Base-by-base conservation (phyloP, 1,140 invertebrate genomes). In the Drosophila teissieri region DNA sequence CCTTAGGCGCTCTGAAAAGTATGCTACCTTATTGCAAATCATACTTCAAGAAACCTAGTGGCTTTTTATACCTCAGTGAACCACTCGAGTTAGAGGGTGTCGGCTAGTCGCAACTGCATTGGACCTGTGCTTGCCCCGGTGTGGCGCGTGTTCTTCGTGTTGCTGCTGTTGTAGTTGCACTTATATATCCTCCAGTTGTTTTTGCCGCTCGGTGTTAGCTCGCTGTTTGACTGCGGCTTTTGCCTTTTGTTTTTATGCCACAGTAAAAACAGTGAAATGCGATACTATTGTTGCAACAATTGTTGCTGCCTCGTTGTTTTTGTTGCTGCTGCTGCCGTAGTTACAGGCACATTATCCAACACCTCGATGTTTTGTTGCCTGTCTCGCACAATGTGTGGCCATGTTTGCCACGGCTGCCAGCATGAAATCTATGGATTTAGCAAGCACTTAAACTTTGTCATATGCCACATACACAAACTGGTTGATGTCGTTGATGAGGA, bases 401-500 rank as follows among this genome's bases (percentile, higher is more conserved):
- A 88, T 88, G 79, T 86, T 88, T 86, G 79, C 72, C 67, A 56
- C 42, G 67, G 64, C 76, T 86, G 83, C 83, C 83, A 88, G 83
- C 83, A 88, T 89, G 83, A 89, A 89, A 89, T 89, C 84, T 84
- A 84, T 80, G 84, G 84, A 89, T 89, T 89, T 89, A 89, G 77
- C 80, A 76, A 89, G 84, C 84, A 89, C 84, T 89, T 89, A 89
- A 89, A 89, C 84, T 89, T 89, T 89, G 84, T 90, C 84, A 86
- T 88, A 88, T 48, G 65, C 56, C 70, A 61, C 19, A n/a, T n/a
- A 19, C 31, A 52, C 37, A 19, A 40, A 19, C 19, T 22, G 57
- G 70, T 24, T 51, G 42, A 17, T 51, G 36, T 62, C 54, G 69
- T 62, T 61, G 58, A 73, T 77, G 58, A 77, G 58, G 55, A 67